Conservation (phyloP, 2,888 invertebrate species). For the Eristalis intricaria region DNA sequence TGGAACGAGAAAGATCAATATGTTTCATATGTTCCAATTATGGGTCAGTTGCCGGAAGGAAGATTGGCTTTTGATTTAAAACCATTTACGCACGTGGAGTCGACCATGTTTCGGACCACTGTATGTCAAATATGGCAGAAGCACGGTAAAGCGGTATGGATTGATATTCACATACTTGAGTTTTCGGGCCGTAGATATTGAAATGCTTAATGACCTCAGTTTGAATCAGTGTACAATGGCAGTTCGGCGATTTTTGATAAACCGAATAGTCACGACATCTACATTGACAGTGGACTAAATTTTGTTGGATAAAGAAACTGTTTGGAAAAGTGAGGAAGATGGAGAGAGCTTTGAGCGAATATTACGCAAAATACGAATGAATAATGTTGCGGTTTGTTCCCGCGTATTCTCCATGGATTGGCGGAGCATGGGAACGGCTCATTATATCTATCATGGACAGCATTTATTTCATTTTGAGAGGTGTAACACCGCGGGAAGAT, state of each 20-base stretch:
- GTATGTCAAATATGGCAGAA: neutral
- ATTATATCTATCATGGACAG: too few relatives aligned
- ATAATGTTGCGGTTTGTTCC: too few relatives aligned
- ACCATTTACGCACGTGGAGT: neutral
- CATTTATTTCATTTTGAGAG: too few relatives aligned
- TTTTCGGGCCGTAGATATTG: neutral
- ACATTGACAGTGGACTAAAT: neutral
- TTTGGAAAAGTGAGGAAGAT: too few relatives aligned
- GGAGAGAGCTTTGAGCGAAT: too few relatives aligned
- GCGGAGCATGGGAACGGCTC: too few relatives aligned
- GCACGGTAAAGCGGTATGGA: conserved; percentile 1
- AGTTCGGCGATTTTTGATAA: neutral
- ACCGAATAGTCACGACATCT: neutral
- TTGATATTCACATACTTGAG: neutral
- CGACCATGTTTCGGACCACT: neutral
- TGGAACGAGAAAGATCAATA: too few relatives aligned
- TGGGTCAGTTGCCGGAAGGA: conserved; percentile 5
- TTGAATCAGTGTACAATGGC: neutral
- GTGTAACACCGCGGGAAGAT: too few relatives aligned
- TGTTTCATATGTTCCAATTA: neutral
- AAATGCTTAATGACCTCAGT: neutral
- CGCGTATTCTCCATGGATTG: too few relatives aligned
- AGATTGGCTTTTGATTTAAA: conserved; percentile 6
- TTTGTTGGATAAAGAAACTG: neutral
- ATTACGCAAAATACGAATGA: too few relatives aligned